Base-by-base conservation (phyloP, 2,888 invertebrate species). In the Hipparchia sbordonii region DNA sequence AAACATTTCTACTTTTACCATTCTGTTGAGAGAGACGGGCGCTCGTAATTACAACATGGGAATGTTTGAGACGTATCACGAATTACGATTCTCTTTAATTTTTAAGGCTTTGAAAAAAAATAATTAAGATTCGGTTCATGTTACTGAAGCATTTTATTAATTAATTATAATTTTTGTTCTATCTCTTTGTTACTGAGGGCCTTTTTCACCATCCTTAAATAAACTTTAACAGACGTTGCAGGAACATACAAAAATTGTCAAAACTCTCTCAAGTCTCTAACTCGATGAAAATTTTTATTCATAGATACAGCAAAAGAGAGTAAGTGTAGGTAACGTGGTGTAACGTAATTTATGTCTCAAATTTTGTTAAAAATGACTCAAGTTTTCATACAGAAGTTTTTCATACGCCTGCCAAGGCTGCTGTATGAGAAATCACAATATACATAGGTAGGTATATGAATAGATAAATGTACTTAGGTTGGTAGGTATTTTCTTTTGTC, bases 31-130 rank as follows among this genome's bases (percentile, higher is more conserved):
- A n/a, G 62, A 62, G 63, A 33, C 59, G n/a, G 45, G 9, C 66
- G 57, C 63, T 71, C 63, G 63, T 71, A 71, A 71, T 73, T 73
- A 67, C 71, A 70, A 62, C 6, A 48, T 46, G 62, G 13, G 57
- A 57, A 57, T 57, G 57, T 57, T 13, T 61, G 39, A 61, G 60
- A 61, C 45, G 48, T 61, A 45, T 23, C 12, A 59, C 10, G 23
- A 54, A 13, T 73, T 62, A 61, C 61, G 10, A 67, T 39, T 61
- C n/a, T 48, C 3, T 63, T 63, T 63, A 12, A 13, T 46, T 12
- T 62, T 63, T 48, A 46, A 62, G 62, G 23, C 13, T 57, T 57
- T 23, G 57, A 52, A 13, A 57, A 57, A 56, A 57, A 57, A 57
- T 23, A 23, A 57, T 57, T 23, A 13, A n/a, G n/a, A n/a, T n/a